Evolutionary conservation across 2,888 invertebrate species (phyloP), one percentile per base, ranked within the genome.

Genomic region (Toxonevra muliebris): DNA sequence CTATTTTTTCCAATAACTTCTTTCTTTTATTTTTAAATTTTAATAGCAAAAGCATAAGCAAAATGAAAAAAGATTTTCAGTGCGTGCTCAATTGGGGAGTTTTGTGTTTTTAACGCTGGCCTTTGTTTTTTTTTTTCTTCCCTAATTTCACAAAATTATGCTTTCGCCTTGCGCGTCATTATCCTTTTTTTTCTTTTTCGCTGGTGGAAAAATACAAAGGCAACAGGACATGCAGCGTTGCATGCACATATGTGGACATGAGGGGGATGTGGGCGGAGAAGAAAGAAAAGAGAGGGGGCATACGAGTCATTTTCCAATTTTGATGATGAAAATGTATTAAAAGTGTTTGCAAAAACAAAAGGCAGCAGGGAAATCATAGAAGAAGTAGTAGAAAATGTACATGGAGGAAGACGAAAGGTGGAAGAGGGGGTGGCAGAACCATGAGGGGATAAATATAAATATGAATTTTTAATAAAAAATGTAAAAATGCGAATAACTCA

Each of bases 21-120:
- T 15, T 4, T 48, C 2, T 4, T 48, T 48, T 48, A 3, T 48
- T 48, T 48, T 48, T 64, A 19, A 19, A 54, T 60, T 50, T 59
- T 58, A 12, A 40, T 45, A 15, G 61, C 64, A 74, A 69, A 66
- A 71, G 71, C 77, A 77, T 78, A 68, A 15, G 64, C 57, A 65
- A 79, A 30, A 30, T 30, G 7, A 30, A 30, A 30, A 30, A 30
- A 30, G 2, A 77, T 74, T 77, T 79, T 76, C 75, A 72, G 81
- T 80, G 81, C 79, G 80, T 79, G 79, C 80, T 79, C 79, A 80
- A 80, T 79, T 80, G 79, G 81, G 80, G 79, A 80, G 79, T 80
- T 78, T 78, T 74, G 55, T n/a, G 19, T 7, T 63, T 58, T 62
- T 48, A 45, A 19, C 15, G 19, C 15, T 63, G 50, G 62, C 50